Base-by-base conservation (phyloP, 2,797 vertebrate genomes). In the Tokudaia muenninki region DNA sequence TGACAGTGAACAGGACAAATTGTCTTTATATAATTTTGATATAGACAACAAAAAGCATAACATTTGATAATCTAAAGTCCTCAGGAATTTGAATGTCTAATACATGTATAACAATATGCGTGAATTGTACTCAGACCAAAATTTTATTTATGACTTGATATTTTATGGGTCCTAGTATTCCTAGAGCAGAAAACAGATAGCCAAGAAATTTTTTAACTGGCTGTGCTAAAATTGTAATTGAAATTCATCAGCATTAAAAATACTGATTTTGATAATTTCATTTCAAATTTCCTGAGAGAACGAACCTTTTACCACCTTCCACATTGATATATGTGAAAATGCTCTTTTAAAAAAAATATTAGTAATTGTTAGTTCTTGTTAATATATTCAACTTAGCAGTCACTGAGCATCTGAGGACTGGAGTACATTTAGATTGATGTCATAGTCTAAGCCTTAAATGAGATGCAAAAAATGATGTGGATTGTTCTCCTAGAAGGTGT, bases 121-220 rank as follows among this genome's bases (percentile, higher is more conserved):
- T 26, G 78, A 61, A 61, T 96, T 94, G 3, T 89, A 26, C 77
- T 84, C 1, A 14, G 26, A 80, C 13, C 65, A 89, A 74, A 6
- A 67, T 94, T 95, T 91, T 86, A 59, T 57, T 91, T 65, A 87
- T 21, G 79, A 78, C 11, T 83, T 94, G 52, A 44, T 29, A 86
- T 87, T 96, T 87, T 80, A 77, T 94, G 70, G 44, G 29, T 1
- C 13, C 24, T 92, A 37, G 0, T 79, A 9, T 83, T 91, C 82
- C 21, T 80, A 4, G 14, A 86, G 52, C 22, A 74, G 22, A 57
- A 37, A 41, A 67, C 31, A 1, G n/a, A 16, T 84, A 86, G n/a
- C 1, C 6, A 84, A 37, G 24, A 67, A 84, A 41, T 59, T 86
- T 61, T 11, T 17, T 24, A 81, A 13, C 41, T 87, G 9, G 3